Conservation (phyloP, 2,797 vertebrate genomes). For the Dipus sagitta region DNA sequence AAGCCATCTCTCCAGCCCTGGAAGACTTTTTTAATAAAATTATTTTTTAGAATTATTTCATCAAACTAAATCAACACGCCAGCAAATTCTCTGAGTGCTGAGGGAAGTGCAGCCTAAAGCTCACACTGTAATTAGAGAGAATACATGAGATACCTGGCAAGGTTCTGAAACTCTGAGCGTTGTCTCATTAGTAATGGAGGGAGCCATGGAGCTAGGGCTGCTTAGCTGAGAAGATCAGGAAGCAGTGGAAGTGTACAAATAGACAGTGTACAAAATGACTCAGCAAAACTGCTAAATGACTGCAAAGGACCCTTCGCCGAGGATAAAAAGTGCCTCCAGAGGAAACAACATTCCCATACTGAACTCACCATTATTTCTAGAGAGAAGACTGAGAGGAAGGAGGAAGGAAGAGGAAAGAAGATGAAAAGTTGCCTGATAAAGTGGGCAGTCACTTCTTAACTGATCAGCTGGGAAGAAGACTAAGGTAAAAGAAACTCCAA, state of each 20-base stretch:
- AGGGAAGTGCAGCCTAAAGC: neutral
- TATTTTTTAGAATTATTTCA: neutral
- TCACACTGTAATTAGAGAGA: neutral
- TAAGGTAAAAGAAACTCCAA: neutral
- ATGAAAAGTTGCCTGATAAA: neutral
- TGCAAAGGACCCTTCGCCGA: constrained; percentile 73
- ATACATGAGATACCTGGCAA: rapidly evolving
- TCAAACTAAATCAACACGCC: neutral
- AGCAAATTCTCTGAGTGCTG: neutral
- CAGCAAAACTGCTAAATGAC: constrained; percentile 72
- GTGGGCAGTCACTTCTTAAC: neutral
- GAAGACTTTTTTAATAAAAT: too few relatives aligned
- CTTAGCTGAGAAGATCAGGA: constrained; percentile 63
- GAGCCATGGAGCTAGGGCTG: neutral
- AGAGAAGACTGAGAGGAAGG: neutral
- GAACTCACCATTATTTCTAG: constrained; percentile 37
- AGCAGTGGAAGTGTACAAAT: constrained; percentile 65
- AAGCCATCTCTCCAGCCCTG: too few relatives aligned
- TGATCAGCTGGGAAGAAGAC: neutral
- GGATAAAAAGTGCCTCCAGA: neutral
- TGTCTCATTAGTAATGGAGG: neutral
- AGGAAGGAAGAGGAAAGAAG: constrained; percentile 38
- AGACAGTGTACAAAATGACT: too few relatives aligned
- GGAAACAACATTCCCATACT: constrained; percentile 59
- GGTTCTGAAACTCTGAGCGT: neutral